phyloP scores from a whole-genome alignment of 2,888 invertebrate species.

The Thera britannica region DNA sequence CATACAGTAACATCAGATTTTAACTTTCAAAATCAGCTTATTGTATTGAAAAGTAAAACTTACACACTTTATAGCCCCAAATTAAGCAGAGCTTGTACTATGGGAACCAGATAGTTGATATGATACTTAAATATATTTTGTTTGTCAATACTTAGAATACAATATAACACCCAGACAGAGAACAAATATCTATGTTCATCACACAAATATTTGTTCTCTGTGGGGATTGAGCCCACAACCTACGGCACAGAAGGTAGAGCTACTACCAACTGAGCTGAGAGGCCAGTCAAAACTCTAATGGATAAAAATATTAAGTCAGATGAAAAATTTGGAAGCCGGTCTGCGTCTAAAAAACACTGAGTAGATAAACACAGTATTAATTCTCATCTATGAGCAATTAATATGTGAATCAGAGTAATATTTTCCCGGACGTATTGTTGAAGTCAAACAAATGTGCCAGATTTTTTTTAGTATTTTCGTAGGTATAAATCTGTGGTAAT shows the following conservation, averaged over 20 bases:
- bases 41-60: not conserved
- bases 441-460: slow-evolving; percentile 61
- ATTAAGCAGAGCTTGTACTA: no score
- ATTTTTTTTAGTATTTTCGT: slow-evolving; percentile 43
- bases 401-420: slow-evolving; percentile 60
- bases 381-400: slow-evolving; percentile 66
- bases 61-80: not conserved
- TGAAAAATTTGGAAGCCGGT: not conserved
- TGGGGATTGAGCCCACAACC: no score
- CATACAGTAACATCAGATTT: not conserved
- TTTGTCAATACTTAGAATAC: no score
- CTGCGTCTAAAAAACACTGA: slow-evolving; percentile 2
- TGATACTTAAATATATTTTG: no score
- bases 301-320: not conserved
- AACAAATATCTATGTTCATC: no score
- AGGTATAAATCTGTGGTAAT: slow-evolving; percentile 44
- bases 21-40: not conserved
- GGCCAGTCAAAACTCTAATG: no score
- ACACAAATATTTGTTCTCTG: no score
- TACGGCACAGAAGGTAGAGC: no score
- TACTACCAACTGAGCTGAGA: no score
- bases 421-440: slow-evolving; percentile 63
- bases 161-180: no score
- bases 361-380: slow-evolving; percentile 61
- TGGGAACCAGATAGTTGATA: no score